Evolutionary conservation across 2,888 invertebrate species (phyloP).

Genomic region (Oeneis ivallda): DNA sequence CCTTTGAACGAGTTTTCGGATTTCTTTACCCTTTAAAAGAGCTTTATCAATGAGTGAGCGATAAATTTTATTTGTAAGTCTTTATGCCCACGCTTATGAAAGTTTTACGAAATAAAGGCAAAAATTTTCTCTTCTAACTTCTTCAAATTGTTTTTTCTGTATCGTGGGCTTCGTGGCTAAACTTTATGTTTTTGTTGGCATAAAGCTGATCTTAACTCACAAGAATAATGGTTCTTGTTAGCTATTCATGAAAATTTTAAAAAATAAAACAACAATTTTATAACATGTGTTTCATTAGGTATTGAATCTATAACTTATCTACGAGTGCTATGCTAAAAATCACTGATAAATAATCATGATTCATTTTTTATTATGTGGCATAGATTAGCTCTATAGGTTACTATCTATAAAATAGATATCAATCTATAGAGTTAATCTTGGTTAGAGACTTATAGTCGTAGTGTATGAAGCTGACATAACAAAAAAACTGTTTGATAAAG

Average conservation of each 20-base stretch:
- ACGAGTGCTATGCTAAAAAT: no score
- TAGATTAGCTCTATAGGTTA: no score
- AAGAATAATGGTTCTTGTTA: background rate
- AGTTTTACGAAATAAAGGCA: conserved; percentile 8
- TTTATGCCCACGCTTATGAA: conserved; percentile 10
- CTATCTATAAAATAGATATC: no score
- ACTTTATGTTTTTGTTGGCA: conserved; percentile 1
- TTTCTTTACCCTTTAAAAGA: conserved; percentile 8
- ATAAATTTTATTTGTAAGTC: conserved; percentile 13
- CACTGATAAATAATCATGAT: no score
- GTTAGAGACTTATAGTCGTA: no score
- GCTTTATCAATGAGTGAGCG: conserved; percentile 13
- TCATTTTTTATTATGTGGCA: no score
- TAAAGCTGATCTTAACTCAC: background rate
- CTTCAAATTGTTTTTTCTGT: conserved; percentile 7
- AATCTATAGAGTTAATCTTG: no score
- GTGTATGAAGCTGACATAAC: no score
- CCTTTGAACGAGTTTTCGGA: conserved; percentile 17
- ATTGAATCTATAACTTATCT: no score
- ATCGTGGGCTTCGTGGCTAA: background rate
- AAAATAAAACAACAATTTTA: background rate
- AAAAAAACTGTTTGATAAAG: no score
- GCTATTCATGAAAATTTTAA: background rate
- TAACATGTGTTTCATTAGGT: no score
- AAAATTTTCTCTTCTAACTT: conserved; percentile 4